Evolutionary conservation across 2,113 vertebrate species (phyloP).

Genomic region (Piprites chloris): DNA sequence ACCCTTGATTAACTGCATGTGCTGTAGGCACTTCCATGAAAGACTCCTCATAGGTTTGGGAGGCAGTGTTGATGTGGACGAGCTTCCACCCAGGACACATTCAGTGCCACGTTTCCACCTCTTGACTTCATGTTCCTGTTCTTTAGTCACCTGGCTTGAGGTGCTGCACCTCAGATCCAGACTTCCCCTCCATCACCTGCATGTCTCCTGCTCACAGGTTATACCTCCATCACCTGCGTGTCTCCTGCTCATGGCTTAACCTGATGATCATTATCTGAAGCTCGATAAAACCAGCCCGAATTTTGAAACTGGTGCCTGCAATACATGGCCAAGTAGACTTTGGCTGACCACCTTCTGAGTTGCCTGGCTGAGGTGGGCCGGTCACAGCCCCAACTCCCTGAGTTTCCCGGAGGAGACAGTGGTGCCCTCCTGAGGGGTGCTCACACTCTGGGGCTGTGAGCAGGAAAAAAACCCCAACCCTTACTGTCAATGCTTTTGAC

Average conservation of each 20-base stretch:
- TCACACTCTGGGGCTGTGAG: background rate
- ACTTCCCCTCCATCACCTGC: background rate
- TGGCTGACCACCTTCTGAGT: background rate
- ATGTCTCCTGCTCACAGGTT: too few species aligned
- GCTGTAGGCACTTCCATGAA: background rate
- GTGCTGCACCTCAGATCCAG: background rate
- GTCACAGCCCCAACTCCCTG: background rate
- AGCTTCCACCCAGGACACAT: background rate
- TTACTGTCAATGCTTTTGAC: background rate
- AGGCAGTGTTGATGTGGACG: background rate
- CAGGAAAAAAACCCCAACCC: fast-evolving
- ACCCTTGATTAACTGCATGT: background rate
- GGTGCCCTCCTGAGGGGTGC: background rate
- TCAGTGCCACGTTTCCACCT: background rate
- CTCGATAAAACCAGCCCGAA: background rate
- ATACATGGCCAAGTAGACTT: background rate
- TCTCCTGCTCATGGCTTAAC: background rate
- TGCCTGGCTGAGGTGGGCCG: background rate
- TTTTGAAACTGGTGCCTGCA: background rate
- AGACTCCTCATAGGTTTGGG: background rate
- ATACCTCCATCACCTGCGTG: fast-evolving
- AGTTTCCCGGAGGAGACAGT: fast-evolving
- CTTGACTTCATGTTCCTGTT: background rate
- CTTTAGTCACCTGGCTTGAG: background rate
- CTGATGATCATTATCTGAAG: fast-evolving